Conservation (phyloP, 2,797 vertebrate genomes). For the Myioborus melanocephalus region DNA sequence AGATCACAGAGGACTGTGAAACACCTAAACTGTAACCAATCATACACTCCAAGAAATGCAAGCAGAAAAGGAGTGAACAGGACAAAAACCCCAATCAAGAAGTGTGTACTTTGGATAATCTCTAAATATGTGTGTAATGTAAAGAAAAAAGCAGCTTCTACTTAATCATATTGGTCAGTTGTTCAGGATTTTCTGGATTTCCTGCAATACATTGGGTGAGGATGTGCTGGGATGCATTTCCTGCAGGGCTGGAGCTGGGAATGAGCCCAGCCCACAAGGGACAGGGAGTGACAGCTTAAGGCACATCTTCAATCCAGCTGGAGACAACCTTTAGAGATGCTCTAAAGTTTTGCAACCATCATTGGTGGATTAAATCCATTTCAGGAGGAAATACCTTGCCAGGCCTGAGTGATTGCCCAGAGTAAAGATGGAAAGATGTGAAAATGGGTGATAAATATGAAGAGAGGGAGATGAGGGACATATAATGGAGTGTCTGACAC, state of each 20-base stretch:
- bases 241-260: neutral
- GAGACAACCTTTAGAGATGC: neutral
- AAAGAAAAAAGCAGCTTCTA: neutral
- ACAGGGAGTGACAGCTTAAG: neutral
- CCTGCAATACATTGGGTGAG: neutral
- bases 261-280: neutral
- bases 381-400: neutral
- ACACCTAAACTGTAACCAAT: neutral
- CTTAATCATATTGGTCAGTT: neutral
- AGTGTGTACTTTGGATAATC: neutral
- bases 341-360: neutral
- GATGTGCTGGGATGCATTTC: rapidly evolving
- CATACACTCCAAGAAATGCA: neutral
- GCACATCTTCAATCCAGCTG: neutral
- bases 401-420: neutral
- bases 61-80: neutral
- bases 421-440: neutral
- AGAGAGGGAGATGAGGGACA: neutral
- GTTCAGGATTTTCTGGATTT: neutral
- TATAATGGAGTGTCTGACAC: conserved; percentile 49
- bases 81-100: neutral
- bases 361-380: neutral
- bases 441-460: conserved; percentile 61
- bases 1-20: neutral
- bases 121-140: neutral